phyloP scores from a whole-genome alignment of 2,113 vertebrate species.

The Ciconia maguari region DNA sequence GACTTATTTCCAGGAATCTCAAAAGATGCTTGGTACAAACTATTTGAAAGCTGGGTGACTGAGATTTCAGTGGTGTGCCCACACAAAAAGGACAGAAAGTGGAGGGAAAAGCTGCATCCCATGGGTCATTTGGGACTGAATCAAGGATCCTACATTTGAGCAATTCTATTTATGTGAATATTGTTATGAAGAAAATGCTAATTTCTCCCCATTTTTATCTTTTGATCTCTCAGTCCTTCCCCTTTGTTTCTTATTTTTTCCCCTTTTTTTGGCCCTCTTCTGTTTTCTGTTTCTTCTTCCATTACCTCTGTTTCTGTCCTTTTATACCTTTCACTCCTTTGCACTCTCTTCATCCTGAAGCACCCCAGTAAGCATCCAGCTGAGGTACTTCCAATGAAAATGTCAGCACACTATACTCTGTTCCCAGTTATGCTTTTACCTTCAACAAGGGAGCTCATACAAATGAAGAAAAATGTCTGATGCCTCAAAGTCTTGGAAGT shows the following conservation, averaged over 20 bases:
- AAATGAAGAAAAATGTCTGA: neutral
- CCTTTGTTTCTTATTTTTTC: neutral
- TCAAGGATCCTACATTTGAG: neutral
- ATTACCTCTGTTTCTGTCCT: neutral
- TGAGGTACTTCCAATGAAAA: neutral
- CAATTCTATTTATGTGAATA: neutral
- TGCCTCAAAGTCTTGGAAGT: neutral
- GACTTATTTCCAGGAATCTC: neutral
- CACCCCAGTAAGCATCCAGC: neutral
- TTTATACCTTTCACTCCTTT: neutral
- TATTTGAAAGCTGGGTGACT: neutral
- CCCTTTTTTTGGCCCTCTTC: rapidly evolving
- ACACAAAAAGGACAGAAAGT: neutral
- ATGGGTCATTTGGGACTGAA: neutral
- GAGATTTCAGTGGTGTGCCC: neutral
- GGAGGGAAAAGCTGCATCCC: neutral
- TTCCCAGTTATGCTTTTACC: neutral
- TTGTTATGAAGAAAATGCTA: neutral
- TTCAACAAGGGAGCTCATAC: neutral
- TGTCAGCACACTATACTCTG: neutral
- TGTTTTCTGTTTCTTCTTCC: neutral
- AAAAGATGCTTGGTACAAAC: neutral
- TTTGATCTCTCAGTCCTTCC: neutral
- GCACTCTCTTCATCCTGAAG: neutral
- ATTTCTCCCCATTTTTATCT: neutral